Conservation (phyloP, 2,888 invertebrate genomes). For the Drosophila conformis region DNA sequence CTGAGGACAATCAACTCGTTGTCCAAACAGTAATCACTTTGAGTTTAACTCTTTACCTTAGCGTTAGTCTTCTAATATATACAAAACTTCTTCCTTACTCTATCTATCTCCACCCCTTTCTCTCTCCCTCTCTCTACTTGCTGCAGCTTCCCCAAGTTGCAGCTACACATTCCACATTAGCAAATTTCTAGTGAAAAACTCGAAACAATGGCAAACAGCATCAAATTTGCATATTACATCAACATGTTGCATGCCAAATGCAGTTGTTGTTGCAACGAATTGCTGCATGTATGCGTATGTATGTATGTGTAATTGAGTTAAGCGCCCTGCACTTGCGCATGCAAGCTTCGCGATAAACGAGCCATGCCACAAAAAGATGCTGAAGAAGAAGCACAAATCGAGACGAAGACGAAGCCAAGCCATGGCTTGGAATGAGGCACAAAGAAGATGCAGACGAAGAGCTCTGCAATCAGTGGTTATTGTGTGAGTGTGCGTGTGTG, state of each 20-base stretch:
- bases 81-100: background rate
- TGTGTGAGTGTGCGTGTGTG: slow-evolving; percentile 50
- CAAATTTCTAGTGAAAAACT: slow-evolving; percentile 62
- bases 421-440: slow-evolving; percentile 11
- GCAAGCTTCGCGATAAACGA: slow-evolving; percentile 54
- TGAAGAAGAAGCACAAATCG: slow-evolving; percentile 1
- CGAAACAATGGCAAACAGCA: slow-evolving; percentile 63
- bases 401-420: slow-evolving; percentile 7
- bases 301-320: slow-evolving; percentile 68
- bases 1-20: background rate
- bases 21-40: background rate
- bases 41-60: background rate
- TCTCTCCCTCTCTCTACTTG: slow-evolving; percentile 6
- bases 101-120: background rate
- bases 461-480: slow-evolving; percentile 54
- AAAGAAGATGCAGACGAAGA: slow-evolving; percentile 21
- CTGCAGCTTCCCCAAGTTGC: slow-evolving; percentile 45
- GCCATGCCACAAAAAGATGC: slow-evolving; percentile 50
- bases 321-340: slow-evolving; percentile 51
- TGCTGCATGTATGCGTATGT: slow-evolving; percentile 57
- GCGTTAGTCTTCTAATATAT: background rate
- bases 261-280: slow-evolving; percentile 54
- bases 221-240: slow-evolving; percentile 78
- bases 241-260: slow-evolving; percentile 74
- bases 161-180: slow-evolving; percentile 35